Evolutionary conservation across 1,140 invertebrate genomes (phyloP).

Genomic region (Drosophila saltans): DNA sequence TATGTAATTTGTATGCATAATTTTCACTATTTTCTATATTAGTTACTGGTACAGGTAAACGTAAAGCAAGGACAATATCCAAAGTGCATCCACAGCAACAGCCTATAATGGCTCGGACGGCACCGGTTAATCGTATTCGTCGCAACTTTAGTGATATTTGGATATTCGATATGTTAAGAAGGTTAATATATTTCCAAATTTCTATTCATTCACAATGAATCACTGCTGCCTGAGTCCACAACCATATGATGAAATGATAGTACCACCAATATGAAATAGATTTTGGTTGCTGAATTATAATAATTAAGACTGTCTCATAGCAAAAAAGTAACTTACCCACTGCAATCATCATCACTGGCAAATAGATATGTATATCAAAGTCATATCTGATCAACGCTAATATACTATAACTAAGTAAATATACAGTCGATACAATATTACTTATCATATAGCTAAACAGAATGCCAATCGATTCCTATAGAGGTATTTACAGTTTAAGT

Average conservation of each 20-base stretch:
- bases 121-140: background rate
- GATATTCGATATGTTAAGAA: conserved; percentile 23
- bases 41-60: no score
- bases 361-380: background rate
- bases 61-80: no score
- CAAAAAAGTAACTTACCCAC: background rate
- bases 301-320: background rate
- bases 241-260: background rate
- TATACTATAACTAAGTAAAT: background rate
- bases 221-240: background rate
- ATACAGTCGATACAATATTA: background rate
- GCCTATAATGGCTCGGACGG: background rate
- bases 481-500: background rate
- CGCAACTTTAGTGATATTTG: conserved; percentile 26
- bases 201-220: conserved; percentile 1
- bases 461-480: conserved; percentile 8
- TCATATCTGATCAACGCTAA: background rate
- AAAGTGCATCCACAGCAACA: no score
- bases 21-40: no score
- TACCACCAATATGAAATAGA: conserved; percentile 15
- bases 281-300: conserved; percentile 2
- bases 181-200: conserved; percentile 5
- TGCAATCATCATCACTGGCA: background rate
- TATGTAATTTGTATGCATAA: no score
- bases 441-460: conserved; percentile 4